phyloP scores from a whole-genome alignment of 2,113 vertebrate genomes.

The Cettia cetti region DNA sequence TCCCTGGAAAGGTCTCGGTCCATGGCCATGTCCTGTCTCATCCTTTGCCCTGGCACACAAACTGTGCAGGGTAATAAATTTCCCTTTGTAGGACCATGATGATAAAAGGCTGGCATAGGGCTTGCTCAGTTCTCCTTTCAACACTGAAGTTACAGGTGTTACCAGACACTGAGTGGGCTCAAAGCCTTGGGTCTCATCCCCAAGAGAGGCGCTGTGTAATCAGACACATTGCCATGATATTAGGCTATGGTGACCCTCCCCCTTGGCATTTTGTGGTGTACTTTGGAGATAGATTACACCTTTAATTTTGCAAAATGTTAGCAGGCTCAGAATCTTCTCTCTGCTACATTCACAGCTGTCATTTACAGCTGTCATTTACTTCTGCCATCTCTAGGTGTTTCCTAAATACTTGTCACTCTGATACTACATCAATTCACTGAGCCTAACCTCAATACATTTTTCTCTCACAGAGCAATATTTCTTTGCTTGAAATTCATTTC shows the following conservation, averaged over 20 bases:
- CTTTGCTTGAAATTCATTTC: background rate
- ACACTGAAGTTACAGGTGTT: background rate
- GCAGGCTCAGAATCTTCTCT: background rate
- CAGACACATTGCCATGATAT: accelerated
- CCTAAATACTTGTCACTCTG: background rate
- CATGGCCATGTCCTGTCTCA: accelerated
- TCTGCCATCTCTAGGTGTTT: background rate
- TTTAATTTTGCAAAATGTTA: background rate
- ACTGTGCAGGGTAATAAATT: background rate
- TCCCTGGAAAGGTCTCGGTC: background rate
- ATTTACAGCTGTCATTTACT: background rate
- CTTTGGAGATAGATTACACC: background rate
- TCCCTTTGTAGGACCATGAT: background rate
- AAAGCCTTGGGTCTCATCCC: background rate
- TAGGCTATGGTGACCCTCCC: background rate
- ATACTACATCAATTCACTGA: background rate
- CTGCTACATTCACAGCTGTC: background rate
- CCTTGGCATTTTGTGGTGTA: background rate
- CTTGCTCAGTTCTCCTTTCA: background rate
- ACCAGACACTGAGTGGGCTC: background rate
- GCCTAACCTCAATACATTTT: background rate
- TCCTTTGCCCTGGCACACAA: background rate
- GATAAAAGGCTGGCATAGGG: background rate
- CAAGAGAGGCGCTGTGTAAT: background rate
- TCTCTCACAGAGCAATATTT: background rate